Percentiles rank a stretch among this genome's conserved stretches.
phyloP scores from a whole-genome alignment of 2,888 invertebrate species.

The Chrysomela aeneicollis region DNA sequence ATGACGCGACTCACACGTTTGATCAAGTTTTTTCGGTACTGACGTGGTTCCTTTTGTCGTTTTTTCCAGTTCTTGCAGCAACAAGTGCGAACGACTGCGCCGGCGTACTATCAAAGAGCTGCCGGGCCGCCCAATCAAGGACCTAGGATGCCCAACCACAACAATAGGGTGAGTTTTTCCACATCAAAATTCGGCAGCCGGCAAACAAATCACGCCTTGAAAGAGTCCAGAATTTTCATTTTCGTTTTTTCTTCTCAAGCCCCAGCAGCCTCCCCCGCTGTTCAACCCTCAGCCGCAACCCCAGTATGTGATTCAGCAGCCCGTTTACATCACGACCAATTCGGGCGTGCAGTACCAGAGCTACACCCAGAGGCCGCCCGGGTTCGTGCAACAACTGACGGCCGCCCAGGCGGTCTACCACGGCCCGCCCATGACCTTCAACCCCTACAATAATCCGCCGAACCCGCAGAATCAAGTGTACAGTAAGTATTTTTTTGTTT shows the following conservation, averaged over 20 bases:
- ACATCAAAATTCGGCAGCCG: neutral
- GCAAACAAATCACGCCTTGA: neutral
- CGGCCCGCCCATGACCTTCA: neutral
- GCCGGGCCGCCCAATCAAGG: constrained; percentile 50
- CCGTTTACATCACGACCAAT: constrained; percentile 38
- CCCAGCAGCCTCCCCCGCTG: constrained; percentile 33
- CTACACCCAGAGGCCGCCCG: constrained; percentile 8
- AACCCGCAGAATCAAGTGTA: neutral
- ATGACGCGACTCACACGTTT: no score
- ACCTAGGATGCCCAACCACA: constrained; percentile 55
- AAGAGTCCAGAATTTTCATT: neutral
- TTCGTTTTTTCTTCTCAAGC: no score
- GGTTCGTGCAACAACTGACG: constrained; percentile 6
- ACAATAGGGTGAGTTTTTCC: constrained; percentile 51
- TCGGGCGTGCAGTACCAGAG: constrained; percentile 36
- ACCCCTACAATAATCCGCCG: constrained; percentile 3
- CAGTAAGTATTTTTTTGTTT: constrained; percentile 1
- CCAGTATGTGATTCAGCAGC: constrained; percentile 41
- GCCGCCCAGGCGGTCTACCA: neutral
- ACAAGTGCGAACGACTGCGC: constrained; percentile 29
- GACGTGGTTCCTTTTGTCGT: constrained; percentile 17
- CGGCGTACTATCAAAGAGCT: constrained; percentile 28
- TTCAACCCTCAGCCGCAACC: constrained; percentile 31
- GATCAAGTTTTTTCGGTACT: neutral
- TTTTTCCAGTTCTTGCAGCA: constrained; percentile 37